These are phyloP conservation scores for Ailuropoda melanoleuca DNA, from an alignment of 2,113 vertebrate species.

Conservation along the genomic window DNA sequence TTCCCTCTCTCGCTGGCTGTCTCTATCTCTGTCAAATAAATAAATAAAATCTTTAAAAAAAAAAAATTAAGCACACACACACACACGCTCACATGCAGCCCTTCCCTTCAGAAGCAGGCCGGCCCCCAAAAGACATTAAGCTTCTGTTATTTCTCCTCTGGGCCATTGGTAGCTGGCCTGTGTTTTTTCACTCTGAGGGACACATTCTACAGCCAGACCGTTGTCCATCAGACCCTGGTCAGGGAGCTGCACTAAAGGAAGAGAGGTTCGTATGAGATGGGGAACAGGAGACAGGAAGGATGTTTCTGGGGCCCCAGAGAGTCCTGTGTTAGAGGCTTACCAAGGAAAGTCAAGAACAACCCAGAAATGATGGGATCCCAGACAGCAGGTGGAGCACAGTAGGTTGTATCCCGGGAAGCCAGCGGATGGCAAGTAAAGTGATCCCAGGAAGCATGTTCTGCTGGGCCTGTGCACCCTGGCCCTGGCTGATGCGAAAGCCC, in stretches of 20 bases:
- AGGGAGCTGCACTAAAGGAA: neutral
- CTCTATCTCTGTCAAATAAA: too few species aligned
- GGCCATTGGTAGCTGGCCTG: neutral
- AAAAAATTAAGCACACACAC: neutral
- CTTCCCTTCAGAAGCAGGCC: neutral
- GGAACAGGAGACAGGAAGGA: neutral
- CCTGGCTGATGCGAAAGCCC: neutral
- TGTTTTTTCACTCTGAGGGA: neutral
- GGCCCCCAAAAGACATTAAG: neutral
- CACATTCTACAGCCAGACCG: neutral
- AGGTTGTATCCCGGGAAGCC: neutral
- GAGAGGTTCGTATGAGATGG: too few species aligned
- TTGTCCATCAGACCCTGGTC: neutral
- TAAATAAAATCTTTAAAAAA: too few species aligned
- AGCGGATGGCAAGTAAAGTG: fast-evolving
- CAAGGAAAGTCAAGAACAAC: neutral
- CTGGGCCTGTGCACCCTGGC: too few species aligned
- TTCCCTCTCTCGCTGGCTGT: too few species aligned
- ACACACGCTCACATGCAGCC: too few species aligned
- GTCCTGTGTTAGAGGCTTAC: too few species aligned
- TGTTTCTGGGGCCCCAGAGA: neutral
- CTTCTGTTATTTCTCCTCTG: neutral
- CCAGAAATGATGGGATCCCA: neutral
- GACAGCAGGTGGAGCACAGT: neutral
- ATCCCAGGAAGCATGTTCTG: neutral